Evolutionary conservation across 2,888 invertebrate species (phyloP).

Genomic region (Criorhina ranunculi): DNA sequence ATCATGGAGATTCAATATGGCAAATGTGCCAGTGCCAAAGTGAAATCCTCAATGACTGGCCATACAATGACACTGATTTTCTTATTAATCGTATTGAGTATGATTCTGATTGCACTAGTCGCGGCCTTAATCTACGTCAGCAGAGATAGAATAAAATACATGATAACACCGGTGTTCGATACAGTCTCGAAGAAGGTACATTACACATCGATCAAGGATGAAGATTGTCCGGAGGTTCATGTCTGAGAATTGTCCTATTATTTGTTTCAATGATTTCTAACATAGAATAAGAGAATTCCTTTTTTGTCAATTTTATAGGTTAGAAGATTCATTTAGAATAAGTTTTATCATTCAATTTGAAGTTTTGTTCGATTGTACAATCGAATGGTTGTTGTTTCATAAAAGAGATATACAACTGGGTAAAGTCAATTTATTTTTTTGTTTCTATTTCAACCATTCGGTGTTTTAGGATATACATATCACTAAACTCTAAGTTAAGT

Average conservation of each 20-base stretch:
- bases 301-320: slow-evolving; percentile 34
- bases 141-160: slow-evolving; percentile 86
- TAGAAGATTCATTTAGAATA: slow-evolving; percentile 30
- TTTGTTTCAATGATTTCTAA: slow-evolving; percentile 26
- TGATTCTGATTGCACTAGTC: slow-evolving; percentile 86
- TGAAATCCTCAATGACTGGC: slow-evolving; percentile 78
- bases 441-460: slow-evolving; percentile 8
- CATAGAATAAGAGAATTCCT: slow-evolving; percentile 39
- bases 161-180: slow-evolving; percentile 87
- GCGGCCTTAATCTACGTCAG: slow-evolving; percentile 87
- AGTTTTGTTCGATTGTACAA: background rate
- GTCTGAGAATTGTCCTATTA: slow-evolving; percentile 79
- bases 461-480: slow-evolving; percentile 67
- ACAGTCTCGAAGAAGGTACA: slow-evolving; percentile 89
- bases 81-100: slow-evolving; percentile 85
- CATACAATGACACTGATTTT: slow-evolving; percentile 84
- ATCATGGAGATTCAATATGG: slow-evolving; percentile 81
- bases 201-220: slow-evolving; percentile 89
- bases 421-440: background rate
- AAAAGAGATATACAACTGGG: slow-evolving; percentile 12
- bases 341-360: slow-evolving; percentile 1
- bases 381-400: background rate
- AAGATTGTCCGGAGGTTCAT: slow-evolving; percentile 85
- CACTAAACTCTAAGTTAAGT: slow-evolving; percentile 56
- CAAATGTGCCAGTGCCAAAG: slow-evolving; percentile 81